Base-by-base conservation (phyloP, 2,113 vertebrate species). In the Sinocyclocheilus grahami region DNA sequence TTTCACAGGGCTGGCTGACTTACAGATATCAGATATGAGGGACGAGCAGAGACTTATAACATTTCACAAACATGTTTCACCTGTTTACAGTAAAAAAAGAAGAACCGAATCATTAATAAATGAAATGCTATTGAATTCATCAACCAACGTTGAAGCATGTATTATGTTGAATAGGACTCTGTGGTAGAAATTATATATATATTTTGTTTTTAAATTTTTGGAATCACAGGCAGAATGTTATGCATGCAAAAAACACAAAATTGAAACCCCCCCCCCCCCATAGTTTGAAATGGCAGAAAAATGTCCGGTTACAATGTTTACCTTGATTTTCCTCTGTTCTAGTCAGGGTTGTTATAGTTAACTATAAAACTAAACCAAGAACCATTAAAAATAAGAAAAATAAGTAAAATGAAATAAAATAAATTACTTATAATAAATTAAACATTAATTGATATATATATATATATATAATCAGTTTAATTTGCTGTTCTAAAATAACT, bases 1-100 rank as follows among this genome's bases (percentile, higher is more conserved):
- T 83, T 78, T 51, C 62, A 80, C 78, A 37, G 27, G 27, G 4
- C 24, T 37, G 62, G 62, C 46, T 82, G n/a, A 62, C 33, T 62
- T 42, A n/a, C 30, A 46, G 14, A 78, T 58, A 30, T 58, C 27
- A 78, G 7, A 33, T 20, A 78, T 33, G 22, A 55, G 27, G 24
- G 76, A 55, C 4, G 16, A 78, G 8, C 8, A 9, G 16, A 78
- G 27, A 12, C 42, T 1, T 76, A 27, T 48, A 48, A 16, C 42
- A 27, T 53, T 55, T 78, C 48, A 48, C 72, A 48, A 75, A 48
- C 24, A 39, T 42, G 30, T 18, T 30, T 55, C 8, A 27, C 48
- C 24, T n/a, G 16, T 78, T 55, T 78, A 24, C 5, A 33, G 65
- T 67, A 39, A 39, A 22, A 22, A 30, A 39, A 20, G 14, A 39